Base-by-base conservation (phyloP, 2,113 vertebrate genomes). In the Dinomys branickii region DNA sequence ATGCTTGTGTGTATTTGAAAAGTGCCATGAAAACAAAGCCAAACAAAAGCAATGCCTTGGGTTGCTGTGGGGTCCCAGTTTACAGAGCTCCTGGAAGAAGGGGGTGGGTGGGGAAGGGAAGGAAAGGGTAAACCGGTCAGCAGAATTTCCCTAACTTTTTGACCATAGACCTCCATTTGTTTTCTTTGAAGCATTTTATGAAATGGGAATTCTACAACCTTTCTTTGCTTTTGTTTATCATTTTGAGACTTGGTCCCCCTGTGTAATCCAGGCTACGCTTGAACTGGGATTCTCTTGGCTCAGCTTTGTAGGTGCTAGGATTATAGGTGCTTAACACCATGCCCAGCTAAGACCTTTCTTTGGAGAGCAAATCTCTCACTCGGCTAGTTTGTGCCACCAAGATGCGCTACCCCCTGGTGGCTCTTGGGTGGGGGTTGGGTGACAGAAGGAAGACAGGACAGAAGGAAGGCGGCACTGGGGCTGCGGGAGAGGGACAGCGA, bases 61-160 rank as follows among this genome's bases (percentile, higher is more conserved):
- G n/a, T 8, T 52, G 14, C 38, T 8, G 13, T 56, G 24, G 69
- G 41, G 19, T 33, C 47, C 52, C 47, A 12, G 2, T 17, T 78
- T 59, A 12, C 26, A 56, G 80, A 38, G 83, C 33, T 94, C 38
- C 84, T 44, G 41, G 52, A 41, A 7, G 7, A 5, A 0, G 0
- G 1, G 47, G 47, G 65, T n/a, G n/a, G n/a, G 61, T 73, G 9
- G 7, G 61, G 73, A 44, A 71, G 10, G 33, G 50, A 35, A 1
- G 69, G 1, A 11, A 26, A 80, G 56, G 59, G 86, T 65, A 88
- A 44, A 75, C 7, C 9, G 92, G 87, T 80, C 6, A 50, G 71
- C 54, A 84, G 65, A 94, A 91, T 93, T 93, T 90, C 84, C 85
- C 94, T 4, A 50, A 88, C 44, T 90, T 97, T 71, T 9, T 56